Evolutionary conservation across 2,888 invertebrate species (phyloP).

Genomic region (Xestia rhomboidea): DNA sequence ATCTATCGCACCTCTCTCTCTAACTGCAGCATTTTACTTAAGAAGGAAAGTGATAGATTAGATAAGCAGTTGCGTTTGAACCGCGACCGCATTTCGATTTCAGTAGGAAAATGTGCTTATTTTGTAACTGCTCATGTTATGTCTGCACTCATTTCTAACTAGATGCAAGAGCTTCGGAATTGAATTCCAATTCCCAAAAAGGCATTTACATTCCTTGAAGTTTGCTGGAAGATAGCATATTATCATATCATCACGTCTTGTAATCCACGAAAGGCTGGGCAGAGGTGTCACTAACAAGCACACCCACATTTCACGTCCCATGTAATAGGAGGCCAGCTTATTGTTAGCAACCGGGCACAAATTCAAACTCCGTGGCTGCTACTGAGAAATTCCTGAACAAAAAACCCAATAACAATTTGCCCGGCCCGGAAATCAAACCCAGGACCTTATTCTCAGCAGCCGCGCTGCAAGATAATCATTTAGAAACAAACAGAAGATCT

Average conservation of each 20-base stretch:
- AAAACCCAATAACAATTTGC: no score
- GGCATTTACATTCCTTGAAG: background rate
- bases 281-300: no score
- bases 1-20: slow-evolving; percentile 73
- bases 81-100: slow-evolving; percentile 72
- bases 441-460: no score
- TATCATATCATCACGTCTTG: no score
- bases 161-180: background rate
- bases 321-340: no score
- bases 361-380: no score
- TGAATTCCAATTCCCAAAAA: background rate
- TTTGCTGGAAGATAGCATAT: no score
- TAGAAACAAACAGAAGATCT: background rate
- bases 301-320: no score
- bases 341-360: no score
- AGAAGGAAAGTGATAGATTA: slow-evolving; percentile 72
- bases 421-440: no score
- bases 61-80: slow-evolving; percentile 49
- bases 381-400: no score
- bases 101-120: slow-evolving; percentile 63
- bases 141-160: slow-evolving; percentile 24
- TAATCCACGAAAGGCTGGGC: no score
- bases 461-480: background rate
- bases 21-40: slow-evolving; percentile 53
- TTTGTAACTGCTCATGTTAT: slow-evolving; percentile 47